These are phyloP conservation scores for Axinella damicornis DNA, from an alignment of 37 sponge, comb jelly and placozoan genomes.

Conservation along the genomic window DNA sequence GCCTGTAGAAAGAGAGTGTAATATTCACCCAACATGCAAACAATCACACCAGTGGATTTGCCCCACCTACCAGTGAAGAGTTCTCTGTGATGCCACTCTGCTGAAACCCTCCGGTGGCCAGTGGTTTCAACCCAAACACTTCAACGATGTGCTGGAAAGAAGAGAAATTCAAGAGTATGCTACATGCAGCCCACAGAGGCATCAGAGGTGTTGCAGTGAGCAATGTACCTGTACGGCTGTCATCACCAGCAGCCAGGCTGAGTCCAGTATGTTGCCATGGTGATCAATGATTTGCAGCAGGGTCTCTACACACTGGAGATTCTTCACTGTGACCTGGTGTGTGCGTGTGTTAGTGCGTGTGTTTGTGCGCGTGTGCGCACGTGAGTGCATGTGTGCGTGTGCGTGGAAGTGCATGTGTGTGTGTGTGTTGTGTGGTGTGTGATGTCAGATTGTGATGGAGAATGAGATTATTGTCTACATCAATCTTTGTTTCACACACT, in stretches of 20 bases:
- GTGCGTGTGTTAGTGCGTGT: neutral
- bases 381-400: neutral
- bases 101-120: constrained; percentile 38
- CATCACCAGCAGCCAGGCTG: constrained; percentile 88
- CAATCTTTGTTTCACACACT: neutral
- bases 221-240: constrained; percentile 72
- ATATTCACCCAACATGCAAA: neutral
- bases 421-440: neutral
- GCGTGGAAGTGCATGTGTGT: neutral
- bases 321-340: constrained; percentile 79
- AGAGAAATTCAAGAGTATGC: neutral
- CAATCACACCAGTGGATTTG: neutral
- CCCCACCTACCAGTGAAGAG: constrained; percentile 49
- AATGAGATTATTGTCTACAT: neutral
- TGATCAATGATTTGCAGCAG: constrained; percentile 85
- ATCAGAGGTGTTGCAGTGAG: too few species aligned
- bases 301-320: constrained; percentile 87
- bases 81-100: constrained; percentile 38
- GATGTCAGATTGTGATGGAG: neutral
- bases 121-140: constrained; percentile 35
- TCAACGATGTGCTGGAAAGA: constrained; percentile 41
- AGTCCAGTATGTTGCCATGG: constrained; percentile 84
- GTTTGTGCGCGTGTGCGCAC: neutral
- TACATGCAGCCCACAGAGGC: too few species aligned
- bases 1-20: constrained; percentile 11